Conservation (phyloP, 2,113 vertebrate species). For the Scophthalmus maximus region DNA sequence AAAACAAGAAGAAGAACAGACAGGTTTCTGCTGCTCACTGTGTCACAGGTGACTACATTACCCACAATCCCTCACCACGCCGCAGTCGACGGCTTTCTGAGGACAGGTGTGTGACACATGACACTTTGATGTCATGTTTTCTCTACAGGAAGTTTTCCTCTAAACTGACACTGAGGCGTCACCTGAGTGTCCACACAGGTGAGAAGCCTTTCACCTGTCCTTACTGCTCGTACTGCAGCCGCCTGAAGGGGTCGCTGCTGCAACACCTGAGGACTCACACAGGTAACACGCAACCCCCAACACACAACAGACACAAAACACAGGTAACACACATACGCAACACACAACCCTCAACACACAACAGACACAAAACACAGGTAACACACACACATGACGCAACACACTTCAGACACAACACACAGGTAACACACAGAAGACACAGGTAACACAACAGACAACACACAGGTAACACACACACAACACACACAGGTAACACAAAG, state of each 20-base stretch:
- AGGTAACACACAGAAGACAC: not conserved
- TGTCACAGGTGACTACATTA: conserved; percentile 72
- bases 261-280: conserved; percentile 77
- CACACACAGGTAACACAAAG: not conserved
- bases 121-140: too few relatives aligned
- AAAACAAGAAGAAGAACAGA: conserved; percentile 5
- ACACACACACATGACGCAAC: not conserved
- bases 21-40: conserved; percentile 67
- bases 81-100: too few relatives aligned
- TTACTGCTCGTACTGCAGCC: conserved; percentile 70
- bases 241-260: conserved; percentile 78
- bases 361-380: not conserved
- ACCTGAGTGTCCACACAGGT: conserved; percentile 73
- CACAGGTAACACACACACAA: not conserved
- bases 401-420: not conserved
- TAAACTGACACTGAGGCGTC: conserved; percentile 76
- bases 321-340: conserved; percentile 45
- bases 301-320: conserved; percentile 13
- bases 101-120: too few relatives aligned
- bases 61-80: conserved; percentile 6
- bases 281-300: conserved; percentile 42
- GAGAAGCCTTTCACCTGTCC: conserved; percentile 78
- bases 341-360: not conserved
- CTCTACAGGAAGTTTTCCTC: conserved; percentile 81
- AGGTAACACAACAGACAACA: not conserved